Evolutionary conservation across 2,113 vertebrate genomes (phyloP), one percentile per base, ranked within the genome.

Genomic region (Zeus faber): DNA sequence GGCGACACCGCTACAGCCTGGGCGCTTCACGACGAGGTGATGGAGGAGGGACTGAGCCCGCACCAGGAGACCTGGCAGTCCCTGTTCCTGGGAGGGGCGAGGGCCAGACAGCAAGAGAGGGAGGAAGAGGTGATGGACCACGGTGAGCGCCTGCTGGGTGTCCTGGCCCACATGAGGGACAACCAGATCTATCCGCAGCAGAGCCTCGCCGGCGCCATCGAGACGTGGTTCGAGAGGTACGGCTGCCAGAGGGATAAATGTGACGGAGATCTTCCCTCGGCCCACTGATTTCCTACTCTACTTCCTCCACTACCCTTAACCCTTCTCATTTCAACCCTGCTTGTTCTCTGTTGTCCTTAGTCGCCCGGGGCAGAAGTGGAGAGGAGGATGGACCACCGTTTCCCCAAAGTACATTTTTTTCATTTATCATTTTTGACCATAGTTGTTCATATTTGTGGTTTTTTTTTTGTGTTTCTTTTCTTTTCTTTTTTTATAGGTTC

Each of bases 181-280:
- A 92, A 95, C 81, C 92, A 94, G 48, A 74, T 94, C 27, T 96
- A 96, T 78, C 95, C 96, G 29, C 81, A 88, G 16, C 77, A 86
- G 65, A 67, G 61, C 13, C 76, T 97, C 62, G 83, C 89, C 66
- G n/a, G 45, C 57, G 90, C 78, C 79, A 93, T 98, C 84, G 95
- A 91, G 68, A 73, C 84, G 0, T 97, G 95, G 94, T 98, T 98
- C 89, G 93, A 98, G 80, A 95, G 95, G 97, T 98, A 91, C 79
- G 5, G 54, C 45, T 78, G 41, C 70, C 13, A 44, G 2, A 1
- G 46, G 4, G 24, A 14, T 11, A n/a, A 11, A 37, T n/a, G 33
- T 11, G 33, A 4, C 3, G 2, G 33, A 14, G 31, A 33, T 33
- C n/a, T n/a, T 7, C 31, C 31, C 4, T 4, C 33, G n/a, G 8